These are phyloP conservation scores for Orchesella cincta DNA, from an alignment of 1,140 invertebrate genomes.

Conservation along the genomic window DNA sequence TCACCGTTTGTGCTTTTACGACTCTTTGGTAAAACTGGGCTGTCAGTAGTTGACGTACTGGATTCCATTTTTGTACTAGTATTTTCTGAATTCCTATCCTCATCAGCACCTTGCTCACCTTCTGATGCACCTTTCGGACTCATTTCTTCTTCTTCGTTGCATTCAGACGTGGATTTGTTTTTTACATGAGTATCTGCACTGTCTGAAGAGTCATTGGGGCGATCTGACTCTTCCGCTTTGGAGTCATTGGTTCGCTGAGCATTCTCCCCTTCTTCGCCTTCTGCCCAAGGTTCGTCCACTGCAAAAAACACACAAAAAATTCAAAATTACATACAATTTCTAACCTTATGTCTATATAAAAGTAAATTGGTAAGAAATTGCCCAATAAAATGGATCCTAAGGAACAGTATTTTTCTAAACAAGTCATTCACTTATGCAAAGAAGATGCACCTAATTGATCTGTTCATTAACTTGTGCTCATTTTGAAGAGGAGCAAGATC, in stretches of 20 bases:
- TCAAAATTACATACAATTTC: not conserved
- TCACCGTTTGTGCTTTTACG: not conserved
- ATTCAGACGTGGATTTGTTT: not conserved
- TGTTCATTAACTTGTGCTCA: not conserved
- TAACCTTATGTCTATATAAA: not conserved
- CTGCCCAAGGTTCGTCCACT: constrained; percentile 44
- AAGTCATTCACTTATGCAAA: not conserved
- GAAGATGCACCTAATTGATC: not conserved
- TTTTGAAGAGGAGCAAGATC: too few relatives aligned
- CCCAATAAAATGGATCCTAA: not conserved
- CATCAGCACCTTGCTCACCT: constrained; percentile 6
- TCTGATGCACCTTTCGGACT: not conserved
- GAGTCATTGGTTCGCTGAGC: constrained; percentile 20
- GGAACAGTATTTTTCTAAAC: not conserved
- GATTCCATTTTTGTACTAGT: constrained; percentile 1
- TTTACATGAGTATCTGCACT: not conserved
- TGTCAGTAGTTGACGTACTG: not conserved
- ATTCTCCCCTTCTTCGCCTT: constrained; percentile 41
- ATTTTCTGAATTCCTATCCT: not conserved
- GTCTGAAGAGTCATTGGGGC: not conserved
- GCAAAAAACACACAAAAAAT: constrained; percentile 29
- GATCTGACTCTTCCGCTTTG: constrained; percentile 4
- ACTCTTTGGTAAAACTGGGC: constrained; percentile 24
- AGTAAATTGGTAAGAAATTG: not conserved
- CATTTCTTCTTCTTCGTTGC: not conserved